Evolutionary conservation across 2,797 vertebrate genomes (phyloP).

Genomic region (Setipinna tenuifilis): DNA sequence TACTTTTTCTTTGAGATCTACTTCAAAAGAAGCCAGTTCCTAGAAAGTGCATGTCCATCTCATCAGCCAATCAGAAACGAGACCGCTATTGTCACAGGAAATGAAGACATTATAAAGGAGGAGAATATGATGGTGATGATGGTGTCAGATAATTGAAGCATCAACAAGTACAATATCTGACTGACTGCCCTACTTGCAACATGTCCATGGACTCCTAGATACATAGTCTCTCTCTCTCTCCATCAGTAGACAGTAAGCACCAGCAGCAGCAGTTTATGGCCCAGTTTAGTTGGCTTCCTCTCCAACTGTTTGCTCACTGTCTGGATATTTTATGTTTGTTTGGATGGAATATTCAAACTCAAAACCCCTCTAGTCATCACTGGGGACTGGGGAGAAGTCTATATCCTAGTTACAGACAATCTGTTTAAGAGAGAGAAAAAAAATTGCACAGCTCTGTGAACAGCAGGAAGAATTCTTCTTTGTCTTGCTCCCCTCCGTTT

Average conservation of each 20-base stretch:
- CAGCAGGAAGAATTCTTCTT: neutral
- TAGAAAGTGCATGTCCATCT: too few relatives aligned
- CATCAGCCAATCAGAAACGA: too few relatives aligned
- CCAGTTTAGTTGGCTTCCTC: neutral
- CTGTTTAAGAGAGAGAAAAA: neutral
- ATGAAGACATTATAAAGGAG: too few relatives aligned
- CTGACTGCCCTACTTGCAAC: neutral
- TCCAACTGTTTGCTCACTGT: neutral
- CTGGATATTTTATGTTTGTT: neutral
- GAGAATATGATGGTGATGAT: neutral
- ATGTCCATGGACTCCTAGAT: neutral
- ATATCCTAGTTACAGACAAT: neutral
- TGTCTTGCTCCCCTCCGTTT: neutral
- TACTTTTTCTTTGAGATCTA: too few relatives aligned
- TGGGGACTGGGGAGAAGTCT: conserved; percentile 4
- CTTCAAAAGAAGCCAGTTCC: too few relatives aligned
- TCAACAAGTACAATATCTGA: neutral
- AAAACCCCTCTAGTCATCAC: neutral
- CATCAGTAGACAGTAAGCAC: neutral
- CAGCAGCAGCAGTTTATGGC: conserved; percentile 9
- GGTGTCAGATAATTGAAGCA: too few relatives aligned
- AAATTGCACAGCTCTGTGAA: neutral
- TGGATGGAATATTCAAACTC: neutral
- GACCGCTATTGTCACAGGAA: too few relatives aligned
- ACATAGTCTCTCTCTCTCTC: neutral